A percentile compares a stretch with the other conserved stretches of the same genome.
phyloP scores from a whole-genome alignment of 2,797 vertebrate genomes.

The Epinephelus coioides region DNA sequence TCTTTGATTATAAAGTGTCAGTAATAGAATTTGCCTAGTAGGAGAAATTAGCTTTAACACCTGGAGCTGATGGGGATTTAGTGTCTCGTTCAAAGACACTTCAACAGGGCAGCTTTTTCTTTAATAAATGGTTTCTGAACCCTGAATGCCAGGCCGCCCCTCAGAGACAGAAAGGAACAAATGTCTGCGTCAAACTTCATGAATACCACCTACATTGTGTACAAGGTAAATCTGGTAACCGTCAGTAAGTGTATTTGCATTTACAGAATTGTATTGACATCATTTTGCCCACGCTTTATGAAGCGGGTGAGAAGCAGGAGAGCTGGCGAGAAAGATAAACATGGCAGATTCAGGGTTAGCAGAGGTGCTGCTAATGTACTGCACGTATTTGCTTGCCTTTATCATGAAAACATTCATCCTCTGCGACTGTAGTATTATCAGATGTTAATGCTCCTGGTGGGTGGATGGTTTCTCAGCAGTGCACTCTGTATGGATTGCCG shows the following conservation, averaged over 20 bases:
- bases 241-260: not conserved
- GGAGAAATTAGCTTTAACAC: not conserved
- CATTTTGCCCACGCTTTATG: not conserved
- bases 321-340: slow-evolving; percentile 18
- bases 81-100: too few species aligned
- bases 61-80: too few species aligned
- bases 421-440: not conserved
- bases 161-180: not conserved
- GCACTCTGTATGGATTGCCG: not conserved
- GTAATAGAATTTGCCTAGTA: slow-evolving; percentile 17
- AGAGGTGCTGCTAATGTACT: not conserved
- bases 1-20: slow-evolving; percentile 28
- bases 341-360: not conserved
- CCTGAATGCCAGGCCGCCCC: not conserved
- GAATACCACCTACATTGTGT: not conserved
- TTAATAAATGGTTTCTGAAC: not conserved
- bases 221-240: slow-evolving; percentile 11
- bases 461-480: slow-evolving; percentile 20
- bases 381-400: not conserved
- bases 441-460: slow-evolving; percentile 1
- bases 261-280: not conserved
- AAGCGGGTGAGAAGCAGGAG: not conserved
- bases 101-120: not conserved
- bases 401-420: not conserved
- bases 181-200: not conserved